Base-by-base conservation (phyloP, 2,113 vertebrate genomes). In the Numenius arquata region DNA sequence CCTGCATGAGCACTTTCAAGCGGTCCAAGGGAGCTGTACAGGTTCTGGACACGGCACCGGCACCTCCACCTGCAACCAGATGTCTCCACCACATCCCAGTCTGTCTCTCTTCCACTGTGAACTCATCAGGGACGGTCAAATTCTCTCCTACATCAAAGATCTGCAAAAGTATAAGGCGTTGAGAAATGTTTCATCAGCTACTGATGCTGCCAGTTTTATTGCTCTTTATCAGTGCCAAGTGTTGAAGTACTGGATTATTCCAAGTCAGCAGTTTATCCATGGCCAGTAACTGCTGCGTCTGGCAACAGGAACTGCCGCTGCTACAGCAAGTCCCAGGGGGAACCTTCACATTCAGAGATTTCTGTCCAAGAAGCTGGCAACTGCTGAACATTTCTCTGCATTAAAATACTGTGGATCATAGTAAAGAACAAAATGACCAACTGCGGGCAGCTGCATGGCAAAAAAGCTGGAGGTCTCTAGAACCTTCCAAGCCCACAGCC, bases 1-100 rank as follows among this genome's bases (percentile, higher is more conserved):
- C 99, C 99, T 99, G 99, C 99, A 99, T 99, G 68, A 99, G 98
- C 58, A 99, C 99, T 97, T 99, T 99, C 36, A 99, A 98, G 26
- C 99, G 97, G 96, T 99, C 99, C 95, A 99, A 97, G 1, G 99
- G 99, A 9, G 99, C 99, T 0, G 99, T 99, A 85, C 99, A 99
- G 75, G 99, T 99, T 62, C 99, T 98, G 55, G 99, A 99, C 65
- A 99, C 99, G 0, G 99, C 99, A 12, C 99, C 99, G 2, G 99
- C 99, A 81, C 98, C 99, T 19, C 99, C 99, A 92, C 99, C 99
- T 3, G 99, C 99, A 89, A 99, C 99, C 41, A 99, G 98, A 88
- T 99, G 99, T 56, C 99, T 98, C 99, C 99, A 99, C 99, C 98
- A 99, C 99, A 99, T 99, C 36, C 99, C 99, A 0, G 98, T 99